Evolutionary conservation across 2,888 invertebrate genomes (phyloP).

Genomic region (Caenorhabditis sulstoni): DNA sequence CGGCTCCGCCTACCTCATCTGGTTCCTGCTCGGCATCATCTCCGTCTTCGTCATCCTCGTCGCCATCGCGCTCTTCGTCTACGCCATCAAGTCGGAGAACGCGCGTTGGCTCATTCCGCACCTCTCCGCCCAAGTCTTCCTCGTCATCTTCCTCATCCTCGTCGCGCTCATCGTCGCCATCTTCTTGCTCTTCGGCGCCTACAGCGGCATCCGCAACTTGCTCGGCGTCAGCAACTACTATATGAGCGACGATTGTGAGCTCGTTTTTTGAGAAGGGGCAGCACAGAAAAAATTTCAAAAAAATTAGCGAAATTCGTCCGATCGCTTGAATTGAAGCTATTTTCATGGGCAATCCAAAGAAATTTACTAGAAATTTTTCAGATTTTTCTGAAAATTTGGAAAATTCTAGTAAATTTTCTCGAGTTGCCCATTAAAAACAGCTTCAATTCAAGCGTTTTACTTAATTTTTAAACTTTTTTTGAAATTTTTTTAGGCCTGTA

Average conservation of each 20-base stretch:
- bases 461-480: too few species aligned
- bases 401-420: too few species aligned
- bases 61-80: slow-evolving; percentile 77
- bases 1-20: slow-evolving; percentile 77
- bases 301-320: too few species aligned
- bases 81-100: slow-evolving; percentile 78
- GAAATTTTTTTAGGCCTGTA: too few species aligned
- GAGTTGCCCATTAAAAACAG: too few species aligned
- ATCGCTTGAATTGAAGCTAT: too few species aligned
- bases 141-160: slow-evolving; percentile 78
- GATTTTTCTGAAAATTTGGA: too few species aligned
- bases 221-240: slow-evolving; percentile 77
- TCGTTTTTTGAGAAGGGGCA: too few species aligned
- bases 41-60: slow-evolving; percentile 77
- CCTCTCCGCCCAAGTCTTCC: slow-evolving; percentile 78
- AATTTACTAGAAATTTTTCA: too few species aligned
- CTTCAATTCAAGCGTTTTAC: too few species aligned
- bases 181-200: slow-evolving; percentile 76
- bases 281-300: too few species aligned
- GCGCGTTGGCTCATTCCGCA: slow-evolving; percentile 78
- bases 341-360: too few species aligned
- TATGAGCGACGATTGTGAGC: slow-evolving; percentile 79
- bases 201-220: slow-evolving; percentile 78
- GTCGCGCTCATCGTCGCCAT: slow-evolving; percentile 78
- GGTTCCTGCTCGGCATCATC: slow-evolving; percentile 78